Conservation (phyloP, 2,113 vertebrate species). For the Oenanthe oenanthe region DNA sequence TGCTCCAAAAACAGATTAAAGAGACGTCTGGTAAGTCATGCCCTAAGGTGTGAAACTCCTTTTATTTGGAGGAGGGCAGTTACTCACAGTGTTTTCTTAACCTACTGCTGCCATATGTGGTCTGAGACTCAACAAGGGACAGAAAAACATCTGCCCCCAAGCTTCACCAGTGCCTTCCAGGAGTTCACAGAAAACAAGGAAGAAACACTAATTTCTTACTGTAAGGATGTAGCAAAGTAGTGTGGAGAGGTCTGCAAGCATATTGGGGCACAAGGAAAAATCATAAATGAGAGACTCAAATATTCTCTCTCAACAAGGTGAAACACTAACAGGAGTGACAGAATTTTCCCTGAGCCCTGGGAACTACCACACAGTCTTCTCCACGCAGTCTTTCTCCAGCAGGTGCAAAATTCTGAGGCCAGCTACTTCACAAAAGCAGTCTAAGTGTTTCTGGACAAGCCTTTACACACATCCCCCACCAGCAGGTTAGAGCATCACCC, state of each 20-base stretch:
- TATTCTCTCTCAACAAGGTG: not conserved
- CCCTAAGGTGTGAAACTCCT: not conserved
- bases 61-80: not conserved
- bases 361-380: not conserved
- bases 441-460: not conserved
- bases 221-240: not conserved
- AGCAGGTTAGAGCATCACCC: not conserved
- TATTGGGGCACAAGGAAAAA: not conserved
- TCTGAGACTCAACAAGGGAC: not conserved
- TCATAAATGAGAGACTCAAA: not conserved
- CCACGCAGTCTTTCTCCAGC: not conserved
- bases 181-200: not conserved
- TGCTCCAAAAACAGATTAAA: not conserved
- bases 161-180: not conserved
- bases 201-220: not conserved
- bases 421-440: not conserved
- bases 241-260: not conserved
- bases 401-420: not conserved
- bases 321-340: accelerated
- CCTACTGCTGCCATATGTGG: not conserved
- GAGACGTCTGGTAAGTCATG: not conserved
- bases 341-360: not conserved
- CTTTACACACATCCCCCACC: not conserved
- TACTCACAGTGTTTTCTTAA: not conserved
- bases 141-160: not conserved